Conservation (phyloP, 1,140 invertebrate species). For the Gyrodactylus salaris region DNA sequence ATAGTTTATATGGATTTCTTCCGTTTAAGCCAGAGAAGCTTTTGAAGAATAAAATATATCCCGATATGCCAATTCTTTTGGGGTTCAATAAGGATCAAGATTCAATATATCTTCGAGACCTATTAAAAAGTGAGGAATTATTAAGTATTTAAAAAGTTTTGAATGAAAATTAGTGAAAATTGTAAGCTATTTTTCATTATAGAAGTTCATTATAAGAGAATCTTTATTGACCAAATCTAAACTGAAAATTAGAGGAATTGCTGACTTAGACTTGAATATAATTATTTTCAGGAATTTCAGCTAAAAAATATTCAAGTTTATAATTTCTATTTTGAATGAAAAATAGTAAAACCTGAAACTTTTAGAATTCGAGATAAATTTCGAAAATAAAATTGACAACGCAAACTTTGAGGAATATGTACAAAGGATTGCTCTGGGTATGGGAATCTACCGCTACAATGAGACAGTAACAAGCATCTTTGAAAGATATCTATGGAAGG, state of each 20-base stretch:
- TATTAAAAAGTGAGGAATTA: too few species aligned
- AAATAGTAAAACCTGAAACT: too few species aligned
- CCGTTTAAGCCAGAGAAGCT: not conserved
- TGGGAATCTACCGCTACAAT: not conserved
- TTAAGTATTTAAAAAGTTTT: not conserved
- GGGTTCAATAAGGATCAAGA: not conserved
- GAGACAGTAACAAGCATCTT: not conserved
- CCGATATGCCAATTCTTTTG: not conserved
- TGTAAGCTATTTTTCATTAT: too few species aligned
- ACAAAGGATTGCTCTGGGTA: not conserved
- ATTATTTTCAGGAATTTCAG: not conserved
- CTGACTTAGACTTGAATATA: not conserved
- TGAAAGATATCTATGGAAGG: not conserved
- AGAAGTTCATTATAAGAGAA: too few species aligned
- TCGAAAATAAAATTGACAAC: not conserved
- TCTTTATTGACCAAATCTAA: too few species aligned
- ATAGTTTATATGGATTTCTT: not conserved
- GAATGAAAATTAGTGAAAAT: too few species aligned
- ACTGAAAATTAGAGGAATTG: too few species aligned
- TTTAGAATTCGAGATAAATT: not conserved
- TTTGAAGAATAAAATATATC: not conserved
- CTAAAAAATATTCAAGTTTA: not conserved
- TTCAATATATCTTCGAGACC: too few species aligned
- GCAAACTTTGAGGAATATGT: not conserved
- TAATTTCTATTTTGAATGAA: too few species aligned